phyloP scores from a whole-genome alignment of 2,113 vertebrate genomes.

The Syrrhaptes paradoxus region DNA sequence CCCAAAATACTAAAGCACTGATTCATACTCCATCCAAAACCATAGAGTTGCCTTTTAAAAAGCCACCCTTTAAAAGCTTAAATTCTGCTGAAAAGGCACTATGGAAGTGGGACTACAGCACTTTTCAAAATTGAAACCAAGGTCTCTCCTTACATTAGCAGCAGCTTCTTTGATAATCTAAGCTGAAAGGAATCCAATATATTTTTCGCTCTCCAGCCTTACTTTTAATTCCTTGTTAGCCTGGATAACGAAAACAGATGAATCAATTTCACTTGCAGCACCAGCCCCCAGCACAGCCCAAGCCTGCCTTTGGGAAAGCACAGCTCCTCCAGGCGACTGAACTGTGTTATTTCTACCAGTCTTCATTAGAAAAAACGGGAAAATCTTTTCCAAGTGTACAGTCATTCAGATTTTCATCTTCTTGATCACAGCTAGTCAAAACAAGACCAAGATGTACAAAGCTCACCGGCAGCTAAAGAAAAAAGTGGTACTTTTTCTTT shows the following conservation, averaged over 20 bases:
- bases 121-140: background rate
- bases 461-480: background rate
- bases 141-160: background rate
- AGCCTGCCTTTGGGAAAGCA: background rate
- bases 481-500: background rate
- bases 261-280: background rate
- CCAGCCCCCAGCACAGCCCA: background rate
- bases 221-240: constrained; percentile 1
- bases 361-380: background rate
- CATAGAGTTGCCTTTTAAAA: background rate
- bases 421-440: background rate
- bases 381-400: background rate
- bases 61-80: background rate
- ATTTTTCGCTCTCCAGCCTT: background rate
- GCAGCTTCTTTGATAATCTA: background rate
- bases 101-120: background rate
- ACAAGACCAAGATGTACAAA: background rate
- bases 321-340: background rate
- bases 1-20: background rate
- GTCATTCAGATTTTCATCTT: background rate
- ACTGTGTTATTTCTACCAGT: background rate
- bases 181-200: constrained; percentile 24
- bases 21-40: background rate
- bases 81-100: background rate
- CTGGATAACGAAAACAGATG: background rate